These are phyloP conservation scores for Megalopta genalis DNA, from an alignment of 1,140 invertebrate species.

Conservation along the genomic window DNA sequence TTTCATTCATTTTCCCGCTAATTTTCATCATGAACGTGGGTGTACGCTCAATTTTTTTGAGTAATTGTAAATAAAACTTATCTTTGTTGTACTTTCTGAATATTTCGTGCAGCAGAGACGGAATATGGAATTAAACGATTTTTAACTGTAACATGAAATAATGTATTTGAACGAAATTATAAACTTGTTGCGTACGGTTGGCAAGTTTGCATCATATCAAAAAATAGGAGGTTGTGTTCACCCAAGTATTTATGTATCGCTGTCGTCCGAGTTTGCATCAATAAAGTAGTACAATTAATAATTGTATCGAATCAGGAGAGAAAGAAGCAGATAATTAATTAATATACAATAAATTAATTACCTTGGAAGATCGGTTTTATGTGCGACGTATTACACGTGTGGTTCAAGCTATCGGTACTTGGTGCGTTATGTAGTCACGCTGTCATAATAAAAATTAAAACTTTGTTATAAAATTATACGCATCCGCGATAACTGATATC, in stretches of 20 bases:
- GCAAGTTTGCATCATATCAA: constrained; percentile 3
- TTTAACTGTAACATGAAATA: background rate
- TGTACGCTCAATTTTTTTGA: too few relatives aligned
- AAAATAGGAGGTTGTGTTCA: background rate
- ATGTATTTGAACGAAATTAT: background rate
- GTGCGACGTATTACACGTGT: background rate
- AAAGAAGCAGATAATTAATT: too few relatives aligned
- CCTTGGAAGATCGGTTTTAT: background rate
- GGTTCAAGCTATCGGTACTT: background rate
- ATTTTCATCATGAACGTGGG: too few relatives aligned
- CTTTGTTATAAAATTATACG: background rate
- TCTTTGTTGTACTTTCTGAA: too few relatives aligned
- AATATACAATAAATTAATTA: background rate
- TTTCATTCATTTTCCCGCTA: too few relatives aligned
- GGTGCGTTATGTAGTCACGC: background rate
- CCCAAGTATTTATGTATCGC: background rate
- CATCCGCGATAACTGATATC: background rate
- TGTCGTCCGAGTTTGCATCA: background rate
- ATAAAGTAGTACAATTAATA: background rate
- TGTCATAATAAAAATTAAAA: background rate
- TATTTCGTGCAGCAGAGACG: background rate
- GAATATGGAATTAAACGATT: background rate
- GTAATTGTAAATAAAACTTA: too few relatives aligned
- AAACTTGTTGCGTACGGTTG: background rate
- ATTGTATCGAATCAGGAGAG: background rate